These are phyloP conservation scores for Musca domestica DNA, from an alignment of 1,140 invertebrate species.

Conservation along the genomic window DNA sequence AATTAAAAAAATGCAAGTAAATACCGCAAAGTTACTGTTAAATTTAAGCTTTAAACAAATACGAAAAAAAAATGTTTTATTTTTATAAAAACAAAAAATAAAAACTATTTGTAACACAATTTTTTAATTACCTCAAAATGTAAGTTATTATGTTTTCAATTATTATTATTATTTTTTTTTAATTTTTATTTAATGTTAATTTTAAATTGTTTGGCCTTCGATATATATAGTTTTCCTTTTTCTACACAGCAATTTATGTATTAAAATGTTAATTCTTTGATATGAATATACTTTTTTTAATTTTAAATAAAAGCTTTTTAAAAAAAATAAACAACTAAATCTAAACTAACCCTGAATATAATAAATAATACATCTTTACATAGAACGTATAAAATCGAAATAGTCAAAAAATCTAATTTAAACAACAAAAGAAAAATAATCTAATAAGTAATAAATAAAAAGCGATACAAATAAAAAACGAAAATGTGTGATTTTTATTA, in stretches of 20 bases:
- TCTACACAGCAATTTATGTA: conserved; percentile 35
- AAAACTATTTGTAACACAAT: conserved; percentile 13
- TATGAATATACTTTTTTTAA: conserved; percentile 33
- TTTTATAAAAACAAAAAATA: conserved; percentile 28
- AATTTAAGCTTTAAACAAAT: conserved; percentile 24
- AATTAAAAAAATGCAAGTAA: conserved; percentile 5
- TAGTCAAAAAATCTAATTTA: conserved; percentile 18
- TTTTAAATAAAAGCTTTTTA: conserved; percentile 42
- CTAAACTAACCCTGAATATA: conserved; percentile 8
- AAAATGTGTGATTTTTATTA: too few species aligned
- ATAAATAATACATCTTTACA: background rate
- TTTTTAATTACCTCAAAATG: conserved; percentile 24
- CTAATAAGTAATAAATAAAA: conserved; percentile 2
- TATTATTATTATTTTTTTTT: background rate
- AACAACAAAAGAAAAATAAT: background rate
- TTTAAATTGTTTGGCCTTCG: conserved; percentile 7
- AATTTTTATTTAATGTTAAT: background rate
- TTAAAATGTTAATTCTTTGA: conserved; percentile 36
- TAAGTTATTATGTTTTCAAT: conserved; percentile 17
- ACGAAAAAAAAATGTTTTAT: conserved; percentile 11
- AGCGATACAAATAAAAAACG: background rate
- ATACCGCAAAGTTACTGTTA: conserved; percentile 17
- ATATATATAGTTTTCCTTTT: background rate
- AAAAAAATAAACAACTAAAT: background rate
- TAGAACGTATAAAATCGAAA: conserved; percentile 5